Base-by-base conservation (phyloP, 2,888 invertebrate genomes). In the Epiblema foenella region DNA sequence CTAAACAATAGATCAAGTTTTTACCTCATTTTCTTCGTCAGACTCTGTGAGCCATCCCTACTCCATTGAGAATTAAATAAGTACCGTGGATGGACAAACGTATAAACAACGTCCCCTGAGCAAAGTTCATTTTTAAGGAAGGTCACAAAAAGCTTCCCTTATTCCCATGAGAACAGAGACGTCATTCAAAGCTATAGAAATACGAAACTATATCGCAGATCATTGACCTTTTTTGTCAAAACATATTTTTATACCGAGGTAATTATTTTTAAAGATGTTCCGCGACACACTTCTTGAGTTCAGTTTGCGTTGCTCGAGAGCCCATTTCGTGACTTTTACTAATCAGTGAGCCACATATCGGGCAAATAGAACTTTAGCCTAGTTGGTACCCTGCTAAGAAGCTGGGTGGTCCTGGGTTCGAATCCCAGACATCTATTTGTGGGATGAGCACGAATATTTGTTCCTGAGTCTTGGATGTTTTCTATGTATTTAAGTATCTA, bases 121-220 rank as follows among this genome's bases (percentile, higher is more conserved):
- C 15, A 59, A 42, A 10, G 12, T 20, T 24, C 24, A 59, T 59
- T 4, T 39, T 42, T 20, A 20, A 59, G 8, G n/a, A 59, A 42
- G 11, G 17, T 37, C 57, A 37, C 15, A 11, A 42, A 29, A n/a
- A 51, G n/a, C 18, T 39, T 5, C 39, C 39, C 60, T 52, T 33
- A 46, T 68, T 51, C 24, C 29, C 7, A 18, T 18, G 49, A 46
- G 15, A 49, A 49, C 54, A 3, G 42, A 37, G 18, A 63, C 51
- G 63, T 52, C 51, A 63, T 33, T 63, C 52, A 63, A 51, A 33
- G 8, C n/a, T 52, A 63, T 29, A 1, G 37, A 49, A 63, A 17
- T 51, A 62, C 15, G 17, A 18, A 33, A 10, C 17, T 5, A 42
- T 46, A 46, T 15, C 46, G n/a, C 46, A 24, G 60, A 17, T n/a